Evolutionary conservation across 2,888 invertebrate genomes (phyloP), one percentile per base, ranked within the genome.

Genomic region (Odontocolon sp.): DNA sequence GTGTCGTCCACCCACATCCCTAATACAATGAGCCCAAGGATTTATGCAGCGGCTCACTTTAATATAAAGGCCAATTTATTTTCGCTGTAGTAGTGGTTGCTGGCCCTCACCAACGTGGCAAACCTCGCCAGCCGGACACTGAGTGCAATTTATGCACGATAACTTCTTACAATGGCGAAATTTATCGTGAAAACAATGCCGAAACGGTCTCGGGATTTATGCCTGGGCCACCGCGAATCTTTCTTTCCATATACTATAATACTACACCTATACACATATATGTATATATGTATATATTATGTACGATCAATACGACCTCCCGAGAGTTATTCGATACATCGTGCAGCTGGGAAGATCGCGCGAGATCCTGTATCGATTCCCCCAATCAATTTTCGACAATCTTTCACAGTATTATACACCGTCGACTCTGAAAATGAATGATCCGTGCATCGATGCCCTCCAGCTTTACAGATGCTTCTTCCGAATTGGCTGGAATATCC

Each of bases 1-100:
- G 85, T 86, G 78, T 81, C 81, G 81, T 83, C 83, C 85, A 83
- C 87, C 87, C 83, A 85, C 87, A 69, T 67, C 69, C 72, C 84
- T 86, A 87, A 87, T 85, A 87, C 87, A 87, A 87, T 87, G 86
- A 85, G 82, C 81, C 71, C 75, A 73, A 74, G 81, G 87, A 87
- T 87, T 87, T 87, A 87, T 86, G 85, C 82, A 83, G 83, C 84
- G 83, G 82, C 85, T 83, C 81, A 84, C 82, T 84, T 84, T 86
- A 86, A 86, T 87, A 87, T 87, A 87, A 87, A 87, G 84, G 82
- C 86, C 85, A 86, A 87, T 87, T 87, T 87, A 87, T 87, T 85
- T 84, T 70, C 56, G 52, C 42, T 28, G 70, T 61, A 38, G 66
- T 76, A 45, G 66, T 71, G 54, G 21, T 33, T 38, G 45, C 47